Evolutionary conservation across 2,797 vertebrate species (phyloP), one percentile per base, ranked within the genome.

Genomic region (Salarias fasciatus): DNA sequence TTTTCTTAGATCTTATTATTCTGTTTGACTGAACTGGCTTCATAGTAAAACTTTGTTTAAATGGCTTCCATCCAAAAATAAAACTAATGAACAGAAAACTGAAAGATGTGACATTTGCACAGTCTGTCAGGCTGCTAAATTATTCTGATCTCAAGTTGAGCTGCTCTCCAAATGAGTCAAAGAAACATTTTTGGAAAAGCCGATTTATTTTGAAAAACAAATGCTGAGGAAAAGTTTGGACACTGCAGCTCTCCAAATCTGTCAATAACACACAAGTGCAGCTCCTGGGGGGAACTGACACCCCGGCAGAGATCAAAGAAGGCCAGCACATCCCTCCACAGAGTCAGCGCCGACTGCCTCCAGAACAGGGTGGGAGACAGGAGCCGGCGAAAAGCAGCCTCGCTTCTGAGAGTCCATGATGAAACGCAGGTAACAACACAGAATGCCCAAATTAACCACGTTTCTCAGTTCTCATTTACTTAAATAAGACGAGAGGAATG

Each of bases 181-280:
- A 50, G 18, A 28, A 11, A 4, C 18, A 24, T 18, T 47, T 7
- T 8, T 12, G 28, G 28, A 3, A 29, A 31, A 35, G 6, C 9
- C 33, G 9, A 35, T 35, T 35, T 1, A 9, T 9, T 9, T 35
- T 35, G 9, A 35, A 35, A 35, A 6, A 35, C 6, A 64, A 31
- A 57, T 50, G 1, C 55, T 35, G 2, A 35, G 33, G 6, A 35
- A 35, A 9, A 65, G 44, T 53, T 31, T 18, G 24, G 37, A n/a
- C 18, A 48, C 55, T 55, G 51, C 1, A 59, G 36, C 31, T 13
- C 41, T 60, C 43, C 47, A 63, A 61, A 43, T 47, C 65, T 48
- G 42, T 63, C 57, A 58, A 49, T 63, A 70, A 59, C 69, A 57
- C 53, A 71, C 29, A 46, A 63, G 46, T 52, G 29, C 29, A 54